Evolutionary conservation across 2,888 invertebrate genomes (phyloP), one percentile per base, ranked within the genome.

Genomic region (Diplolepis rosae): DNA sequence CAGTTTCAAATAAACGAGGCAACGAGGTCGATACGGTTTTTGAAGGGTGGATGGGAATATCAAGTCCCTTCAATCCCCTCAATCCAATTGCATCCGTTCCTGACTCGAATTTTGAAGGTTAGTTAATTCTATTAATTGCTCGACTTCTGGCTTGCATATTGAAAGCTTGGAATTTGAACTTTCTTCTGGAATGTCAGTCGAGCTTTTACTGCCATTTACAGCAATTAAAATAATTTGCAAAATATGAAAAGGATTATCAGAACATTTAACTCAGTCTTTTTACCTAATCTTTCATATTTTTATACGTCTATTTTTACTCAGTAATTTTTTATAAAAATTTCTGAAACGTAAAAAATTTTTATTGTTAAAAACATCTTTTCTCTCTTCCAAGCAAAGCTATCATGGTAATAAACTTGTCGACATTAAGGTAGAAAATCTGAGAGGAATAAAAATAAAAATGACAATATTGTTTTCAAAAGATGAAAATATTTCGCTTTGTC

Each of bases 131-230:
- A 61, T 61, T 61, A 61, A 61, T 61, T 61, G 61, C 61, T 61
- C 61, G 61, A 61, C 61, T 61, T 61, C 61, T 61, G 61, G 61
- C 61, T 39, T 61, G 61, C 61, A 61, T 61, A 61, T 39, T 61
- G 61, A 61, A 61, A 24, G 35, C 24, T 13, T 24, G 39, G n/a
- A 61, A 61, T 61, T 39, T 39, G n/a, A 61, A 61, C 35, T 61
- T 50, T 50, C 39, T 39, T n/a, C 35, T 61, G 39, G 61, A 61
- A 61, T 61, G 61, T 61, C 61, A 61, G 61, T 39, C n/a, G 35
- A 39, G 39, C 61, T 61, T 61, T 61, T 61, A 35, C 27, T 39
- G 35, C 35, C 35, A 13, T n/a, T n/a, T 13, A 3, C 32, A 35
- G 24, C 61, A 61, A 61, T 61, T 61, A 61, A 61, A 61, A 61